Percentiles rank a stretch among this genome's conserved stretches.
Evolutionary conservation across 1,140 invertebrate genomes (phyloP).

Genomic region (Campodea augens): DNA sequence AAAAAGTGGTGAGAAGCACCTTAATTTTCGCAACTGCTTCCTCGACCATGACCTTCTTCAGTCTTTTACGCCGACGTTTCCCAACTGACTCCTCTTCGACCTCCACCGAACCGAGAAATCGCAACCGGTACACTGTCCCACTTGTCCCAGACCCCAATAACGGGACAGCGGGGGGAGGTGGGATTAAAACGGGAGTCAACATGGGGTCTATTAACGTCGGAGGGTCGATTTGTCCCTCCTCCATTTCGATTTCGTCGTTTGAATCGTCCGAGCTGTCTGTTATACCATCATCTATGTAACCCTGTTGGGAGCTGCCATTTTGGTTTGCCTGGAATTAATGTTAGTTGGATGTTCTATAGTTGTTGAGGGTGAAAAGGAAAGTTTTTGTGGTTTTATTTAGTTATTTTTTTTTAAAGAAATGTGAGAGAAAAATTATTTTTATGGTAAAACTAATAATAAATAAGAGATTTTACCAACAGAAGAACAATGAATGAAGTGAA

Average conservation of each 20-base stretch:
- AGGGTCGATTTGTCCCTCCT: constrained; percentile 14
- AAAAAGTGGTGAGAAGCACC: constrained; percentile 48
- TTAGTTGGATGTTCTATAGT: constrained; percentile 1
- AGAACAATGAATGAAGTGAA: no score
- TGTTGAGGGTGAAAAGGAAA: background rate
- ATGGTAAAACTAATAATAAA: no score
- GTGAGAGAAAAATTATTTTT: background rate
- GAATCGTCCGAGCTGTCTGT: constrained; percentile 22
- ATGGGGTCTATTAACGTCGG: background rate
- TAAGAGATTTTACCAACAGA: no score
- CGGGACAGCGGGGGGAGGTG: constrained; percentile 9
- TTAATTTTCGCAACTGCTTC: constrained; percentile 93
- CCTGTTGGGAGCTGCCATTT: constrained; percentile 12
- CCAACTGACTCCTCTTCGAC: constrained; percentile 54
- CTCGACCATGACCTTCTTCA: constrained; percentile 83
- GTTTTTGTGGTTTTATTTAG: background rate
- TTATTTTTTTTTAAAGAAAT: background rate
- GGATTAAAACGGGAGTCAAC: constrained; percentile 3
- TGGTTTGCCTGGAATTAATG: constrained; percentile 13
- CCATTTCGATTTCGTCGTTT: constrained; percentile 25
- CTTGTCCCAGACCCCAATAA: constrained; percentile 21
- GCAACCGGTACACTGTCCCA: constrained; percentile 56
- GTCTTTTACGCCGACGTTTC: constrained; percentile 44
- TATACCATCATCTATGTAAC: constrained; percentile 10
- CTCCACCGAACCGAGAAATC: constrained; percentile 65